phyloP scores from a whole-genome alignment of 2,888 invertebrate genomes.

The Sthenelais limicola region DNA sequence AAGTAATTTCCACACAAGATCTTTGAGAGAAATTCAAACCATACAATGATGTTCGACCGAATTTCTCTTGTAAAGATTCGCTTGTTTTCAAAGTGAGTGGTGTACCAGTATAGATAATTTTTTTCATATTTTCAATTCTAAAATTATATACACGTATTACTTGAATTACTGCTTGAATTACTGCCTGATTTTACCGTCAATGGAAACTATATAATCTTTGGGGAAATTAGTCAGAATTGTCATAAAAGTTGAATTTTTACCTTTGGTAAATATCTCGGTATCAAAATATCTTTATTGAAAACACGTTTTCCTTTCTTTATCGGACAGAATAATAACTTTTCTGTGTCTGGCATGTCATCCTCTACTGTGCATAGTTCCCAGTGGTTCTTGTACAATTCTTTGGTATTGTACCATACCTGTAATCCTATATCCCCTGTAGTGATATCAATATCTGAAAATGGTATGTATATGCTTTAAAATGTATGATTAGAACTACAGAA shows the following conservation, averaged over 20 bases:
- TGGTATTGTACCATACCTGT: constrained; percentile 61
- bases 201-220: neutral
- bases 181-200: neutral
- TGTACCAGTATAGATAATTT: neutral
- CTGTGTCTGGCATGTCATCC: constrained; percentile 53
- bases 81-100: too few relatives aligned
- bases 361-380: constrained; percentile 65
- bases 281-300: constrained; percentile 59
- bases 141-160: neutral
- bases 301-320: constrained; percentile 55
- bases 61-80: too few relatives aligned
- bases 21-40: too few relatives aligned
- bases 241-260: constrained; percentile 47
- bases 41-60: too few relatives aligned
- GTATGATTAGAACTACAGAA: too few relatives aligned
- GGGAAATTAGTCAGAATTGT: neutral
- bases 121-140: neutral
- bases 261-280: constrained; percentile 63
- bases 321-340: constrained; percentile 60
- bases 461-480: too few relatives aligned
- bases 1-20: too few relatives aligned
- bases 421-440: constrained; percentile 59
- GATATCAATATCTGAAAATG: constrained; percentile 53
- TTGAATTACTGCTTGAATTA: neutral
- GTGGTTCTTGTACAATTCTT: constrained; percentile 61